Evolutionary conservation across 2,113 vertebrate species (phyloP).

Genomic region (Apus apus): DNA sequence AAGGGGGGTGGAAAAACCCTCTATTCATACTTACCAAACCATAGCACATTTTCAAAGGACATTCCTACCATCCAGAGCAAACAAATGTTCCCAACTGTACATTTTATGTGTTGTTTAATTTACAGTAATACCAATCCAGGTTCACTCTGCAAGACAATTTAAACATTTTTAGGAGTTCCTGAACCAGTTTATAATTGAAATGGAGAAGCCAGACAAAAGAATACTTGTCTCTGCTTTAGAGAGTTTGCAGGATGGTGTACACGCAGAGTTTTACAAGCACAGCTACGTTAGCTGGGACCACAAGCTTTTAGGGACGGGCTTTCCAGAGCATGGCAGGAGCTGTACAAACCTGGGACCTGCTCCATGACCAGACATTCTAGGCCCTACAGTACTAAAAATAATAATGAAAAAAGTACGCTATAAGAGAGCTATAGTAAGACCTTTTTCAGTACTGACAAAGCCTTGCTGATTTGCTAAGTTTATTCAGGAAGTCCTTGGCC

Average conservation of each 20-base stretch:
- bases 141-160: neutral
- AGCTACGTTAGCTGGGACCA: neutral
- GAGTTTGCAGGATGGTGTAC: neutral
- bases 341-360: neutral
- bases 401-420: neutral
- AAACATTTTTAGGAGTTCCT: neutral
- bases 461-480: neutral
- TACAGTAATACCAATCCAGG: neutral
- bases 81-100: constrained; percentile 12
- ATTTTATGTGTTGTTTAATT: neutral
- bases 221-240: neutral
- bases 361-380: neutral
- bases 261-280: neutral
- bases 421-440: neutral
- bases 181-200: neutral
- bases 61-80: constrained; percentile 47
- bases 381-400: neutral
- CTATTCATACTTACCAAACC: constrained; percentile 6
- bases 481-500: neutral
- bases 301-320: neutral
- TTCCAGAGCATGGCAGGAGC: neutral
- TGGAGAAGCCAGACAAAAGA: constrained; percentile 5
- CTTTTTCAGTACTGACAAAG: neutral
- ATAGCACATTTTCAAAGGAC: constrained; percentile 17
- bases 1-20: constrained; percentile 14